Evolutionary conservation across 64 coral and sea anemone species (phyloP).

Genomic region (Dendrophyllia cribrosa): DNA sequence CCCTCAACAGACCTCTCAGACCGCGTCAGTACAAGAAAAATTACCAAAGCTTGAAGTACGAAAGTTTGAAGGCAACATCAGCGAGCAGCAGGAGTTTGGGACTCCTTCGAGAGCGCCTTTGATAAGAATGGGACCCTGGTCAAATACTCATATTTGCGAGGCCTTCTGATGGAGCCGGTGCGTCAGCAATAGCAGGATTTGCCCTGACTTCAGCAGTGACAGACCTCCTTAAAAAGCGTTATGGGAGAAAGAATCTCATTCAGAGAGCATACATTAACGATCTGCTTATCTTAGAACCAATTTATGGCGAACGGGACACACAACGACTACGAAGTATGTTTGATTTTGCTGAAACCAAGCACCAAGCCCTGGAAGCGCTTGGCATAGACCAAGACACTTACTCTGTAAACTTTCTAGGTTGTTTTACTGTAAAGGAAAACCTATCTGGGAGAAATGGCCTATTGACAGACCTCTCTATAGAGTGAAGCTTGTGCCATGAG

Average conservation of each 20-base stretch:
- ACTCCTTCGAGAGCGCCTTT: conserved; percentile 29
- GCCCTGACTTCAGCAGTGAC: not conserved
- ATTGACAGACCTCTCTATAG: too few species aligned
- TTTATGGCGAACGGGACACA: conserved; percentile 19
- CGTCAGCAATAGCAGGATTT: conserved; percentile 8
- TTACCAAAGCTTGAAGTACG: conserved; percentile 5
- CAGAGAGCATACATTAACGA: conserved; percentile 35
- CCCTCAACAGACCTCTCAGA: not conserved
- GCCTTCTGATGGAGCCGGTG: not conserved
- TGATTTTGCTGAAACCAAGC: conserved; percentile 55
- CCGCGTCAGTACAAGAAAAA: not conserved
- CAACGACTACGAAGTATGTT: conserved; percentile 12
- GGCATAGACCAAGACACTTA: conserved; percentile 28
- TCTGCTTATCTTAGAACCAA: not conserved
- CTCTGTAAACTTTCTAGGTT: too few species aligned
- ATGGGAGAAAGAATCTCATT: not conserved
- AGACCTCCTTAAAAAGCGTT: not conserved
- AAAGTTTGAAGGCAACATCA: conserved; percentile 29
- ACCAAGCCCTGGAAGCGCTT: conserved; percentile 49
- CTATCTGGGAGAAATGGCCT: too few species aligned
- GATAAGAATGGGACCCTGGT: not conserved
- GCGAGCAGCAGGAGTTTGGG: conserved; percentile 24
- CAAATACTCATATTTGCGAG: not conserved
- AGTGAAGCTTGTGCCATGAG: too few species aligned
- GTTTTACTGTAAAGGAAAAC: too few species aligned